Percentiles rank a stretch among this genome's conserved stretches.
These are phyloP conservation scores for Neodiprion virginianus DNA, from an alignment of 1,140 invertebrate species.

Conservation along the genomic window DNA sequence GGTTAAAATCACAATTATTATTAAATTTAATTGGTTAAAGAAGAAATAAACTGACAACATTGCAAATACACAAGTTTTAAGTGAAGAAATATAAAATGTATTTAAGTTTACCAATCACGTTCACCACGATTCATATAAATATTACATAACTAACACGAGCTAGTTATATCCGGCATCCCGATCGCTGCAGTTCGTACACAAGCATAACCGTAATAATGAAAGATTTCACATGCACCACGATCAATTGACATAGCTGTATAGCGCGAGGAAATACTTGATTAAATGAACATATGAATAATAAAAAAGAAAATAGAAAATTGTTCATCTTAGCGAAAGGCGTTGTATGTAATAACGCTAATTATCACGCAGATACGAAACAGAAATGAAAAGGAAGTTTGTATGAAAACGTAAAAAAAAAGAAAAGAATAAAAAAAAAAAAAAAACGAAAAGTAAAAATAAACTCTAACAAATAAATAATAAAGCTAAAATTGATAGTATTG, in stretches of 20 bases:
- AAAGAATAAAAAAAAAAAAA: slow-evolving; percentile 22
- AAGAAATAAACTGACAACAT: neutral
- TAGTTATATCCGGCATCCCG: too few relatives aligned
- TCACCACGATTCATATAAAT: too few relatives aligned
- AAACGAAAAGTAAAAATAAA: slow-evolving; percentile 25
- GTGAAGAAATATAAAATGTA: neutral
- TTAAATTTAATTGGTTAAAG: neutral
- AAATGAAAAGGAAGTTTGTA: neutral
- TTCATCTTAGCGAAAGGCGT: neutral
- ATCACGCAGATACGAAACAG: neutral
- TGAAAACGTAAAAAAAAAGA: neutral
- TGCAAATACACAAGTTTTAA: neutral
- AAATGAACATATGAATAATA: neutral
- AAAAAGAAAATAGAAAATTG: neutral
- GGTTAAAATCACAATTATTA: too few relatives aligned
- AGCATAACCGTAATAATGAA: too few relatives aligned
- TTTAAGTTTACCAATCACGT: neutral
- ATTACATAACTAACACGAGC: too few relatives aligned
- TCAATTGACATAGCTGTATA: neutral
- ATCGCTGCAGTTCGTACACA: too few relatives aligned
- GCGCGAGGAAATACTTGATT: neutral
- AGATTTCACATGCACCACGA: too few relatives aligned
- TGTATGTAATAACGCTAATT: neutral
- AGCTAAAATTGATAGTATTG: slow-evolving; percentile 57
- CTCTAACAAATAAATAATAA: slow-evolving; percentile 30